Percentiles rank a stretch among this genome's conserved stretches.
phyloP scores from a whole-genome alignment of 2,113 vertebrate genomes.

The Boulengeromyrus knoepffleri region DNA sequence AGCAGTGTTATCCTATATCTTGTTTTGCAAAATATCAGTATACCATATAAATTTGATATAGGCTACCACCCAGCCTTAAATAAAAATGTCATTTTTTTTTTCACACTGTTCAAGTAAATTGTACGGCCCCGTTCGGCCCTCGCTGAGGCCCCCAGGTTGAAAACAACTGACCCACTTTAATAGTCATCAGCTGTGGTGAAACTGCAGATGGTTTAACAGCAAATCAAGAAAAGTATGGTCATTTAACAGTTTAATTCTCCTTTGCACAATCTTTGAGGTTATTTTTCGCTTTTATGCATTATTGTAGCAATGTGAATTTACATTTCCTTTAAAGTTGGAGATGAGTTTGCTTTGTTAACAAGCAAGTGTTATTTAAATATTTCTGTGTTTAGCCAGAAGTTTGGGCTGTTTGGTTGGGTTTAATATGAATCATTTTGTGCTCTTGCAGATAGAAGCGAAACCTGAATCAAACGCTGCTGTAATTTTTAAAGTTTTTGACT shows the following conservation, averaged over 20 bases:
- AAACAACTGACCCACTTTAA: background rate
- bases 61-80: background rate
- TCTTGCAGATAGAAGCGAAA: background rate
- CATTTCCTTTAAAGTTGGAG: background rate
- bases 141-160: background rate
- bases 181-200: background rate
- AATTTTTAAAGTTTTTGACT: slow-evolving; percentile 32
- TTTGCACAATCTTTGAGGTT: background rate
- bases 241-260: background rate
- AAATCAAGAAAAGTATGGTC: background rate
- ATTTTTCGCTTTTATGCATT: background rate
- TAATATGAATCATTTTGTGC: slow-evolving; percentile 22
- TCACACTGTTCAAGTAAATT: background rate
- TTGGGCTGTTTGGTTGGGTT: slow-evolving; percentile 29
- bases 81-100: background rate
- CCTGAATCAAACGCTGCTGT: slow-evolving; percentile 3
- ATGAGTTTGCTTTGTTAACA: background rate
- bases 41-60: background rate
- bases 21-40: background rate
- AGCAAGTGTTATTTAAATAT: background rate
- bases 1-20: background rate
- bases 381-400: background rate
- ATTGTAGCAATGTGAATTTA: background rate
- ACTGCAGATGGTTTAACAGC: background rate
- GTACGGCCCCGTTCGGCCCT: background rate